Conservation (phyloP, 2,888 invertebrate genomes). For the Sarcophaga variegata region DNA sequence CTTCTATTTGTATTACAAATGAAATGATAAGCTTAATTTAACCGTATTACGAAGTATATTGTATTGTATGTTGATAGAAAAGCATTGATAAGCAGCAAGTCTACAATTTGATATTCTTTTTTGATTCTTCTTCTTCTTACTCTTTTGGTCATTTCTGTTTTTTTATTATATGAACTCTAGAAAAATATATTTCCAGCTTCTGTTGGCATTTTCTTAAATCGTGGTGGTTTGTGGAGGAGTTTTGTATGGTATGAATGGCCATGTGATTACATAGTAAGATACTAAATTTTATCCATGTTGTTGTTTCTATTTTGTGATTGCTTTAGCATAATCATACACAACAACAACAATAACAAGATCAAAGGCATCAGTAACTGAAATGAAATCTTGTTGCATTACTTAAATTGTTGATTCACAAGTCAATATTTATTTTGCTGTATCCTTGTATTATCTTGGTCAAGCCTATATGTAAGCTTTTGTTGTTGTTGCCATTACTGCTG, state of each 20-base stretch:
- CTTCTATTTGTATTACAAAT: background rate
- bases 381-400: conserved; percentile 60
- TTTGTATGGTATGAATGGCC: conserved; percentile 1
- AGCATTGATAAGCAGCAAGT: conserved; percentile 16
- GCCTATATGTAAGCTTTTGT: conserved; percentile 43
- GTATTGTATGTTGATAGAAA: background rate
- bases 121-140: background rate
- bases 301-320: conserved; percentile 2
- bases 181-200: background rate
- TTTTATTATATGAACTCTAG: background rate
- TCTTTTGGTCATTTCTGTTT: background rate
- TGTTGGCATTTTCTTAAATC: background rate
- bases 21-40: conserved; percentile 3
- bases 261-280: conserved; percentile 10
- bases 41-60: background rate
- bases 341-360: background rate
- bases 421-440: conserved; percentile 60
- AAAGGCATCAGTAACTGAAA: conserved; percentile 7
- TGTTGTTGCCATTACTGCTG: conserved; percentile 20
- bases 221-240: background rate
- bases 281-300: background rate
- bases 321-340: conserved; percentile 24
- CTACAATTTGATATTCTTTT: conserved; percentile 7
- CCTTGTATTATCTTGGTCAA: conserved; percentile 56
- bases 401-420: conserved; percentile 66